Percentiles rank a stretch among this genome's conserved stretches.
phyloP scores from a whole-genome alignment of 2,888 invertebrate species.

The Odontocolon sp. region DNA sequence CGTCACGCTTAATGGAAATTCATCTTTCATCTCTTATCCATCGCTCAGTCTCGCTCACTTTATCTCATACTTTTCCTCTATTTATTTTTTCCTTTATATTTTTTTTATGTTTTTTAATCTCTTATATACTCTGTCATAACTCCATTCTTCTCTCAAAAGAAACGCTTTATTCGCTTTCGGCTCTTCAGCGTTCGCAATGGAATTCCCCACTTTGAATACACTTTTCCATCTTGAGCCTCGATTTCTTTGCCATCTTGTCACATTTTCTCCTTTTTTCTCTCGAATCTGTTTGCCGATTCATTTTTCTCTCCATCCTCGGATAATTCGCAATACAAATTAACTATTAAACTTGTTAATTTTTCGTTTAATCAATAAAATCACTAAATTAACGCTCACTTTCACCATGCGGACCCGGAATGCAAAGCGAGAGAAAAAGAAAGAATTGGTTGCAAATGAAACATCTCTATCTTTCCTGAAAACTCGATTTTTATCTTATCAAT shows the following conservation, averaged over 20 bases:
- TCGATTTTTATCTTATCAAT: too few relatives aligned
- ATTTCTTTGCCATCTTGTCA: neutral
- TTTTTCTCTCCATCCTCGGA: too few relatives aligned
- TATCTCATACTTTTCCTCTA: neutral
- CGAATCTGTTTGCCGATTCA: too few relatives aligned
- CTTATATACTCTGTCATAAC: conserved; percentile 3
- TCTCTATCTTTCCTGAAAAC: too few relatives aligned
- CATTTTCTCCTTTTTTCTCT: neutral
- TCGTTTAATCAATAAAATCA: too few relatives aligned
- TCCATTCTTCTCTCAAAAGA: conserved; percentile 14
- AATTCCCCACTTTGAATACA: neutral
- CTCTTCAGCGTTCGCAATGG: conserved; percentile 7
- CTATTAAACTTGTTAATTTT: neutral
- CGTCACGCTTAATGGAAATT: conserved; percentile 25
- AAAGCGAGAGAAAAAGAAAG: too few relatives aligned
- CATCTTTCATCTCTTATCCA: conserved; percentile 4
- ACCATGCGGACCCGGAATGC: too few relatives aligned
- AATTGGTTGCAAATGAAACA: too few relatives aligned
- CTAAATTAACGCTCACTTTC: too few relatives aligned
- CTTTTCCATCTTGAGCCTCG: neutral
- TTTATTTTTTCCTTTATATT: neutral
- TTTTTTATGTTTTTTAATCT: neutral
- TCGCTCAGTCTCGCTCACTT: neutral
- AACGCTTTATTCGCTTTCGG: conserved; percentile 18
- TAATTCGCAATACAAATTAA: neutral